Base-by-base conservation (phyloP, 2,113 vertebrate genomes). In the Paedocypris sp. region DNA sequence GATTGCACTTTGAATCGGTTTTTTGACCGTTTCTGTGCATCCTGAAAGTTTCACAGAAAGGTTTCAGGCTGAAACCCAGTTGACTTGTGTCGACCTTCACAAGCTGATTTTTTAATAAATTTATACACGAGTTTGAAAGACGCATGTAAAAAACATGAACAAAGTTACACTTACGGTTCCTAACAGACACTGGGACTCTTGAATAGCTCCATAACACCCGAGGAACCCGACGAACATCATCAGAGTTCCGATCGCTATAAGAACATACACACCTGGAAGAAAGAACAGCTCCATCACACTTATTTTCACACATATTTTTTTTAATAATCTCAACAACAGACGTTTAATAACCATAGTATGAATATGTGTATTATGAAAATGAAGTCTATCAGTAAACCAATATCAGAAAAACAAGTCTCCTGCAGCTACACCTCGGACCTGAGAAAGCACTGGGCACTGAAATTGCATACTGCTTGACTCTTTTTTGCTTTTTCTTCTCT, bases 161-260 rank as follows among this genome's bases (percentile, higher is more conserved):
- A 3, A 4, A 31, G 19, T 13, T 11, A 38, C 39, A 62, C 90
- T 89, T 77, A 98, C 94, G 68, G 93, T 98, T 82, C 92, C 94
- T 76, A 98, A 73, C 26, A 98, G 87, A 72, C 94, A 98, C 81
- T 98, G 94, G 1, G 94, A 97, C 79, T 98, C 94, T 75, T 98
- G 94, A 71, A 98, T 98, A 64, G 94, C 94, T 0, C 94, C 94
- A 0, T 97, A 98, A 74, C 94, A 98, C 28, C 94, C 94, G 6
- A 98, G 87, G 80, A 98, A 98, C 13, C 94, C 94, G 2, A 98
- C 94, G 0, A 97, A 92, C 94, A 98, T 98, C 92, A 97, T 98
- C 69, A 98, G 89, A 0, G 94, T 89, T 0, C 94, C 94, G 0
- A 97, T 92, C 0, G 92, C 93, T 0, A 98, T 97, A 74, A 98